Evolutionary conservation across 1,140 invertebrate species (phyloP).

Genomic region (Heliconius melpomene): DNA sequence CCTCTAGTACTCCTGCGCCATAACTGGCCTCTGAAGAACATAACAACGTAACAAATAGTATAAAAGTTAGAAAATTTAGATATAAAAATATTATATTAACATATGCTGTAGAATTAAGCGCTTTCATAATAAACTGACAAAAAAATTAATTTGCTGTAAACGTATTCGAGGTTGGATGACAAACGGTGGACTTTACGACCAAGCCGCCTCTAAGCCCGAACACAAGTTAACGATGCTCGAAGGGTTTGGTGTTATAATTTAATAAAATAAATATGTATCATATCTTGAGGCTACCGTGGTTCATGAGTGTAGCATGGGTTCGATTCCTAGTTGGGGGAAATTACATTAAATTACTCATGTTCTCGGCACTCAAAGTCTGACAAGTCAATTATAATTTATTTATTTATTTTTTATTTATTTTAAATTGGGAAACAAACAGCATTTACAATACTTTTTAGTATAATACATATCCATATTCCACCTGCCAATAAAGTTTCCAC

Average conservation of each 20-base stretch:
- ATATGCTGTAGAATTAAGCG: constrained; percentile 3
- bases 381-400: too few relatives aligned
- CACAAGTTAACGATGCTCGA: constrained; percentile 11
- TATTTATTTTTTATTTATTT: too few relatives aligned
- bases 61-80: not conserved
- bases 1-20: too few relatives aligned
- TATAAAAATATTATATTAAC: not conserved
- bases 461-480: too few relatives aligned
- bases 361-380: too few relatives aligned
- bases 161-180: constrained; percentile 18
- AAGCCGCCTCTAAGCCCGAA: constrained; percentile 9
- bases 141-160: constrained; percentile 20
- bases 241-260: constrained; percentile 15
- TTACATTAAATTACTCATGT: too few relatives aligned
- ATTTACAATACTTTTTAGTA: too few relatives aligned
- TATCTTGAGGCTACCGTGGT: not conserved
- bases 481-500: too few relatives aligned
- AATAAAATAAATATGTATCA: constrained; percentile 13
- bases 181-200: constrained; percentile 20
- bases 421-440: too few relatives aligned
- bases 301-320: too few relatives aligned
- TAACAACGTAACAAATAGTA: not conserved
- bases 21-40: too few relatives aligned
- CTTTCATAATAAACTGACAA: constrained; percentile 1
- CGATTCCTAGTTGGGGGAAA: too few relatives aligned